These are phyloP conservation scores for Drosophila cognata DNA, from an alignment of 2,888 invertebrate genomes.

Conservation along the genomic window DNA sequence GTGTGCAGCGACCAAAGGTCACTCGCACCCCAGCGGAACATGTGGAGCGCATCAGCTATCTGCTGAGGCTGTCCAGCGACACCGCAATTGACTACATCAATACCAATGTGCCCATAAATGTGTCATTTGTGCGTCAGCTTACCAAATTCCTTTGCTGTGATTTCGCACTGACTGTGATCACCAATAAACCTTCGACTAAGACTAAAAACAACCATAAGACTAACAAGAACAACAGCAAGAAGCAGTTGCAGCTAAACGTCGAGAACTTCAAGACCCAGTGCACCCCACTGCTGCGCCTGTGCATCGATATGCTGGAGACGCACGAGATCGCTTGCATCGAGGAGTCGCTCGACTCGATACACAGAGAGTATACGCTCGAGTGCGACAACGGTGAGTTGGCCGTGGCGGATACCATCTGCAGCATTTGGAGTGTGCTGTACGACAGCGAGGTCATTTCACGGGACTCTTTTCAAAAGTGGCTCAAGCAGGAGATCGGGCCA, in stretches of 20 bases:
- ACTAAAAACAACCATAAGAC: constrained; percentile 31
- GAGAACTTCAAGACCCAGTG: constrained; percentile 75
- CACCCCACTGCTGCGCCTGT: constrained; percentile 77
- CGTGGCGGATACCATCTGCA: constrained; percentile 76
- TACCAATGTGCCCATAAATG: constrained; percentile 82
- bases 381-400: constrained; percentile 65
- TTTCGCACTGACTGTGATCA: constrained; percentile 75
- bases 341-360: constrained; percentile 74
- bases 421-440: constrained; percentile 74
- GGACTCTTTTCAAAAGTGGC: constrained; percentile 83
- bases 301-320: constrained; percentile 79
- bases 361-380: constrained; percentile 62
- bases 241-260: constrained; percentile 58
- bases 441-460: constrained; percentile 82
- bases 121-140: constrained; percentile 77
- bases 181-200: constrained; percentile 36
- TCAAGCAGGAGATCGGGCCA: constrained; percentile 58
- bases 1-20: constrained; percentile 45
- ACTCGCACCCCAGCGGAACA: constrained; percentile 63
- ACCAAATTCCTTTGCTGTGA: constrained; percentile 83
- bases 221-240: constrained; percentile 22
- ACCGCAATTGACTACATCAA: constrained; percentile 83
- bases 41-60: constrained; percentile 77
- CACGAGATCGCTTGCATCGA: constrained; percentile 81
- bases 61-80: constrained; percentile 74